phyloP scores from a whole-genome alignment of 1,140 invertebrate genomes.

The Spodoptera frugiperda region DNA sequence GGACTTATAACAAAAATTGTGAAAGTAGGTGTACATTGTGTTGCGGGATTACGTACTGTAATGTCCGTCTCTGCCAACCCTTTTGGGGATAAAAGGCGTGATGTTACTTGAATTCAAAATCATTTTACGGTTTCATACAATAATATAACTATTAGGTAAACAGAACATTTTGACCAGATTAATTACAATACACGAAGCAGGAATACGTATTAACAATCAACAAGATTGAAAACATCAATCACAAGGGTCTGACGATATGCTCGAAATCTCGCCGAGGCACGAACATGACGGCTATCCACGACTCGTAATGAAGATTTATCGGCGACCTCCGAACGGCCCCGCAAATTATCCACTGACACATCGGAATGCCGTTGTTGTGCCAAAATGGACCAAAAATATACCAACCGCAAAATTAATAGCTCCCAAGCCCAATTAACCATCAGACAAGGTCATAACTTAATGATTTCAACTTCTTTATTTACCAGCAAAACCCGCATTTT shows the following conservation, averaged over 20 bases:
- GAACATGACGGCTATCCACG: constrained; percentile 49
- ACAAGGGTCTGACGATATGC: background rate
- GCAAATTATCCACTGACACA: constrained; percentile 55
- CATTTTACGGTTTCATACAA: no score
- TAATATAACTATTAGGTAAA: no score
- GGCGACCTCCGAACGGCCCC: constrained; percentile 45
- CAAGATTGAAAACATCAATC: constrained; percentile 30
- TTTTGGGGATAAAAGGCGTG: no score
- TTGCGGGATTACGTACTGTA: no score
- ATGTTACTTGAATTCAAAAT: no score
- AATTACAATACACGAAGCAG: background rate
- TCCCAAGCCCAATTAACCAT: constrained; percentile 27
- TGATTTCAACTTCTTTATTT: constrained; percentile 6
- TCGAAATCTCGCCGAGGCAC: constrained; percentile 41
- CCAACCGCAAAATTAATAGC: constrained; percentile 26
- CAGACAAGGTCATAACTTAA: constrained; percentile 25
- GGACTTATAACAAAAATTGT: no score
- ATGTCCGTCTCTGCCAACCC: no score
- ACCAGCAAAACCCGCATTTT: background rate
- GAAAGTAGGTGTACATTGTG: no score
- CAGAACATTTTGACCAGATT: background rate
- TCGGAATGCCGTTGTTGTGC: constrained; percentile 48
- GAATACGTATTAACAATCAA: background rate
- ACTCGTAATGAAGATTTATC: constrained; percentile 56
- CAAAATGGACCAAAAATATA: constrained; percentile 46